Percentiles rank a stretch among this genome's conserved stretches.
phyloP scores from a whole-genome alignment of 2,888 invertebrate genomes.

The Cerceris ruficornis region DNA sequence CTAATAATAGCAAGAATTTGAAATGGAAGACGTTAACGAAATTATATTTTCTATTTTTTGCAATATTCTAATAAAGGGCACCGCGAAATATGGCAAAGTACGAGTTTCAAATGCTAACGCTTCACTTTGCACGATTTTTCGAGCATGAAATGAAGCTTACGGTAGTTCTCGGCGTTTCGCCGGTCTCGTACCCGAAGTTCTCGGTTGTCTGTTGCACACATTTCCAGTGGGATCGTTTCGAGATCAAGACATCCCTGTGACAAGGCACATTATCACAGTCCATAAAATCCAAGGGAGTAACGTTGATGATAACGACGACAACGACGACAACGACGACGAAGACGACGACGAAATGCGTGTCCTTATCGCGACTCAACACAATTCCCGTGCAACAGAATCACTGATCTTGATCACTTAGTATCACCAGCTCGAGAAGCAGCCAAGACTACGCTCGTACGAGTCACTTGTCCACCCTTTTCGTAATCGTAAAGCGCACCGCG shows the following conservation, averaged over 20 bases:
- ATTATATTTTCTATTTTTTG: neutral
- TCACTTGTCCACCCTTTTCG: slow-evolving; percentile 50
- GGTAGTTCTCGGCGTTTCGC: neutral
- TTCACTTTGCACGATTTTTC: slow-evolving; percentile 10
- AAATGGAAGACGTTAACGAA: too few relatives aligned
- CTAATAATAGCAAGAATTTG: too few relatives aligned
- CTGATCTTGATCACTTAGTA: slow-evolving; percentile 69
- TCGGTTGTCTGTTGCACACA: slow-evolving; percentile 15
- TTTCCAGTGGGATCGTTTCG: slow-evolving; percentile 49
- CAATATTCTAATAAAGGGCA: neutral
- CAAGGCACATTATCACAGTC: slow-evolving; percentile 59
- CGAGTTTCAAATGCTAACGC: neutral
- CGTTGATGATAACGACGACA: slow-evolving; percentile 22
- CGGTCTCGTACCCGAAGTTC: neutral
- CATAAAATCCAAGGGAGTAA: slow-evolving; percentile 48
- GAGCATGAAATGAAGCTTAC: neutral
- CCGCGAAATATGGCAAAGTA: too few relatives aligned
- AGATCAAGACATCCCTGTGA: slow-evolving; percentile 35
- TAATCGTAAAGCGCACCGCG: slow-evolving; percentile 17
- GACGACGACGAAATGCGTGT: slow-evolving; percentile 11
- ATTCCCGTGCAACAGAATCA: slow-evolving; percentile 56
- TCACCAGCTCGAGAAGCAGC: slow-evolving; percentile 44
- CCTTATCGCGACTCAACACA: slow-evolving; percentile 42
- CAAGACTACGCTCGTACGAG: slow-evolving; percentile 10
- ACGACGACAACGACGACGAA: slow-evolving; percentile 11